A percentile compares a stretch with the other conserved stretches of the same genome.
Evolutionary conservation across 1,140 invertebrate genomes (phyloP).

Genomic region (Hypothenemus hampei): DNA sequence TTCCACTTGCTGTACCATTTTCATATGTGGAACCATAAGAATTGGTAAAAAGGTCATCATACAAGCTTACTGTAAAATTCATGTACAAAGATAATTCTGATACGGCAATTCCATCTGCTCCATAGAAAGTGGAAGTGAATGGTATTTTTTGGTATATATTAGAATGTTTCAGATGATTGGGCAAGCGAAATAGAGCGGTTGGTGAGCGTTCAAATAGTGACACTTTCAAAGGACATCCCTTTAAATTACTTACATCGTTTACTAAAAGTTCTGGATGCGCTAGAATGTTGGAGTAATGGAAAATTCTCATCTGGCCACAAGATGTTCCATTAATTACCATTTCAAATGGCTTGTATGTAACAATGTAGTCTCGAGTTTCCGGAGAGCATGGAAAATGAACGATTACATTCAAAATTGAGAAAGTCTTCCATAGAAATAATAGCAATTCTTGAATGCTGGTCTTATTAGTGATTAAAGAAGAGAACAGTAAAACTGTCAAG

Average conservation of each 20-base stretch:
- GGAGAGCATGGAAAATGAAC: slow-evolving; percentile 11
- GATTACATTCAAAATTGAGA: slow-evolving; percentile 11
- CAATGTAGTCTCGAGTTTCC: slow-evolving; percentile 1
- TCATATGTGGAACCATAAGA: slow-evolving; percentile 10
- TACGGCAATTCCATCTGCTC: slow-evolving; percentile 15
- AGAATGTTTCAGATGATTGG: neutral
- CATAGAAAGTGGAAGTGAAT: slow-evolving; percentile 16
- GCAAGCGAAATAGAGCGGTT: neutral
- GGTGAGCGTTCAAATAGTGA: slow-evolving; percentile 16
- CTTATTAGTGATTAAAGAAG: neutral
- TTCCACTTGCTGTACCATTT: slow-evolving; percentile 11
- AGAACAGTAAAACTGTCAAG: slow-evolving; percentile 12
- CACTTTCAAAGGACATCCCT: slow-evolving; percentile 15
- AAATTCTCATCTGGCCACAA: slow-evolving; percentile 8
- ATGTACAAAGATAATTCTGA: slow-evolving; percentile 6
- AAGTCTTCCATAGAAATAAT: slow-evolving; percentile 22
- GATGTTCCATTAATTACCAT: neutral
- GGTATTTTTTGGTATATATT: slow-evolving; percentile 13
- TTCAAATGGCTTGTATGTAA: slow-evolving; percentile 18
- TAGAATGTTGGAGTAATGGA: neutral
- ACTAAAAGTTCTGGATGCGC: slow-evolving; percentile 4
- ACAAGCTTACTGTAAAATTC: slow-evolving; percentile 16
- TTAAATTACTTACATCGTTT: slow-evolving; percentile 10
- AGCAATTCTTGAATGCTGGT: slow-evolving; percentile 6
- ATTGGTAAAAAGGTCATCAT: neutral